Evolutionary conservation across 1,140 invertebrate species (phyloP), one percentile per base, ranked within the genome.

Genomic region (Drosophila mojavensis): DNA sequence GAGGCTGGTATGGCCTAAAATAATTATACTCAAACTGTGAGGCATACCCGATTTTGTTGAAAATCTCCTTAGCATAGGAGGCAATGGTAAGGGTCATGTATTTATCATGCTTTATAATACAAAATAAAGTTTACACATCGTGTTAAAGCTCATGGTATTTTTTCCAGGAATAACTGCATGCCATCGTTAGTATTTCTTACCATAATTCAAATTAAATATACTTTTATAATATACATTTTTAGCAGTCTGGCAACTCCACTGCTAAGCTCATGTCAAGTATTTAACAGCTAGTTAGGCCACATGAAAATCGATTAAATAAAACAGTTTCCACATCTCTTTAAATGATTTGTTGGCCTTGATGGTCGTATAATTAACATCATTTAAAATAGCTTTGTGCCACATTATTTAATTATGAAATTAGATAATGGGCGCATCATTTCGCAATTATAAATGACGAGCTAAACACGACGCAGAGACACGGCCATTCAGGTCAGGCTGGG

Each of bases 341-440:
- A 15, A 26, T 54, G 63, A 11, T 30, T 58, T 66, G 36, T 26
- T 24, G 15, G 45, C 45, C n/a, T 48, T 48, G 45, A 4, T n/a
- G 17, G 13, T 13, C 0, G 11, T 10, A 59, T 39, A 15, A 28
- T 28, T 39, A 6, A 39, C 47, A n/a, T 62, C 36, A 53, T 26
- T 36, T 59, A 28, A 43, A 59, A 64, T 64, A 61, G 41, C 64
- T 86, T 58, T 59, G 66, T 59, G 53, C 47, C 41, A 50, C 56
- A 41, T 50, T 51, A 61, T 58, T 67, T 63, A 70, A 82, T 82
- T 82, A 76, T 79, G 36, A 41, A 88, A 86, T 82, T 82, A 79
- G 59, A 86, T 81, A 61, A 86, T 79, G 81, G 76, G 81, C 82
- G 86, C 62, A 61, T 47, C 65, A 66, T 72, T 82, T 72, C 30